Conservation (phyloP, 2,797 vertebrate species). For the Austrolebias charrua region DNA sequence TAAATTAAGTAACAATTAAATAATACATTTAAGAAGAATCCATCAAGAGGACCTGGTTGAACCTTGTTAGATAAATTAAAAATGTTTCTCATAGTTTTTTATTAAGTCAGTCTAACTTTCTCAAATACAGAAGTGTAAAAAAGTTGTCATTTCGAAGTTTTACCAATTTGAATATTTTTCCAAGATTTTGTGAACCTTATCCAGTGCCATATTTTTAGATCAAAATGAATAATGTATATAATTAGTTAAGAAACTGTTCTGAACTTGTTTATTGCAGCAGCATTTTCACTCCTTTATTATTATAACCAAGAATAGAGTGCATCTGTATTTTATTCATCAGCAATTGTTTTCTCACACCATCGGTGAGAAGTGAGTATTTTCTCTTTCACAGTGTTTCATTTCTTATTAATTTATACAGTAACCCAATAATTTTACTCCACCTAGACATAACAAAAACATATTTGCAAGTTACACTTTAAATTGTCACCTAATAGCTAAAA, state of each 20-base stretch:
- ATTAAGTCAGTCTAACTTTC: constrained; percentile 25
- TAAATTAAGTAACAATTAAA: constrained; percentile 7
- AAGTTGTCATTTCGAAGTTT: too few species aligned
- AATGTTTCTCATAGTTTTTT: constrained; percentile 19
- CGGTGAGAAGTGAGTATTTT: constrained; percentile 14
- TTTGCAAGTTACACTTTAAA: not conserved
- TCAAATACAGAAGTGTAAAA: too few species aligned
- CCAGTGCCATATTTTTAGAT: constrained; percentile 6
- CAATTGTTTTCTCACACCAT: not conserved
- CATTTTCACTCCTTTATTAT: constrained; percentile 3
- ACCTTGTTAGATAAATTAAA: constrained; percentile 13
- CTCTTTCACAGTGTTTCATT: constrained; percentile 11
- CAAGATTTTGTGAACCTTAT: constrained; percentile 3
- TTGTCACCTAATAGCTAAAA: not conserved
- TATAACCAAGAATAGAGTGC: constrained; percentile 9
- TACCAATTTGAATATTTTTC: too few species aligned
- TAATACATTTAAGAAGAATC: too few species aligned
- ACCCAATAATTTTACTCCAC: not conserved
- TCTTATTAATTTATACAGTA: not conserved
- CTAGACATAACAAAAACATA: not conserved
- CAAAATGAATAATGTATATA: constrained; percentile 20
- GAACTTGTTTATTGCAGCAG: constrained; percentile 9
- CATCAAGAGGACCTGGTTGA: too few species aligned
- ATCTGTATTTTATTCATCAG: constrained; percentile 4
- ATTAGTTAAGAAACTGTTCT: constrained; percentile 19